These are phyloP conservation scores for Theonella swinhoei DNA, from an alignment of 37 sponge, comb jelly and placozoan genomes.

Conservation along the genomic window DNA sequence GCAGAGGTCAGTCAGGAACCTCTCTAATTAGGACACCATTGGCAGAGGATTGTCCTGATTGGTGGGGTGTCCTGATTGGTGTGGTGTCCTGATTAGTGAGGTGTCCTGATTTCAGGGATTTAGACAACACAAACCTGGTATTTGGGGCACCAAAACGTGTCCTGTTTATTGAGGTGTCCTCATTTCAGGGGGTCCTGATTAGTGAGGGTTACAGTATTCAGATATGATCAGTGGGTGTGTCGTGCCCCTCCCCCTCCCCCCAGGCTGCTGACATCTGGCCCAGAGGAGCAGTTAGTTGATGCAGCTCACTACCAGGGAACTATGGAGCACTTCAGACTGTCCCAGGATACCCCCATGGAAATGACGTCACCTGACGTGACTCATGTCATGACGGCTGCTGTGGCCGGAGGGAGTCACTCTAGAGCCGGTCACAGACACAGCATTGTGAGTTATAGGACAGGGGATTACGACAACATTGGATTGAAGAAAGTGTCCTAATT, in stretches of 20 bases:
- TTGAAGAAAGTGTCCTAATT: too few species aligned
- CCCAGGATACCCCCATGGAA: constrained; percentile 17
- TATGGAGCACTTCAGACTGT: constrained; percentile 48
- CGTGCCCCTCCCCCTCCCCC: background rate
- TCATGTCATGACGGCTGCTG: constrained; percentile 2
- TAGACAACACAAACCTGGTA: too few species aligned
- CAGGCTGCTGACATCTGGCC: constrained; percentile 34
- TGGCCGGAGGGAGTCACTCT: background rate
- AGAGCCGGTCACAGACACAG: constrained; percentile 14
- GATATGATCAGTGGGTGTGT: background rate
- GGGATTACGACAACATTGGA: too few species aligned
- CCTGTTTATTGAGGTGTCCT: too few species aligned
- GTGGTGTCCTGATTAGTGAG: too few species aligned
- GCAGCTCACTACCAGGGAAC: constrained; percentile 44
- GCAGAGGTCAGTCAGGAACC: too few species aligned
- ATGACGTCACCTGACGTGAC: constrained; percentile 26
- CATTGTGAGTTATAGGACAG: background rate
- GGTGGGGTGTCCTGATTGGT: too few species aligned
- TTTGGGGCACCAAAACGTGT: too few species aligned
- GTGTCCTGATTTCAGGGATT: too few species aligned
- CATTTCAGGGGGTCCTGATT: too few species aligned
- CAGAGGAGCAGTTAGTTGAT: constrained; percentile 40
- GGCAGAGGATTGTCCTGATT: too few species aligned
- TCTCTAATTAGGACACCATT: too few species aligned
- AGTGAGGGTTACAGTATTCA: constrained; percentile 3